phyloP scores from a whole-genome alignment of 2,113 vertebrate species.

The Proteles cristata region DNA sequence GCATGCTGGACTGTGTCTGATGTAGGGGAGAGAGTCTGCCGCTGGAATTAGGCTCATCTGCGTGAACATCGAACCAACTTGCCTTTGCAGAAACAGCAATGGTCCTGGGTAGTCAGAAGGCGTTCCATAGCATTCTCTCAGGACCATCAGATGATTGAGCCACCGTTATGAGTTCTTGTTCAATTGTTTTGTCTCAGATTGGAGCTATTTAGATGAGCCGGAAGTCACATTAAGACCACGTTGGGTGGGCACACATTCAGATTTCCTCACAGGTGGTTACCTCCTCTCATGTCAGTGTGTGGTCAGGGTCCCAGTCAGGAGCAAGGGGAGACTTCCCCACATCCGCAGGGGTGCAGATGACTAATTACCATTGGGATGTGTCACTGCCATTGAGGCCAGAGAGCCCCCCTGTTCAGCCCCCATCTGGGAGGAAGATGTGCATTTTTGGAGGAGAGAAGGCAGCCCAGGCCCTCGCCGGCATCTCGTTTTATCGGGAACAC shows the following conservation, averaged over 20 bases:
- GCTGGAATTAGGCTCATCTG: fast-evolving
- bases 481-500: no score
- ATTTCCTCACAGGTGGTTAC: fast-evolving
- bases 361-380: fast-evolving
- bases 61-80: fast-evolving
- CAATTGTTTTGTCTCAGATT: fast-evolving
- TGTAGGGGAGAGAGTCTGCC: fast-evolving
- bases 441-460: not conserved
- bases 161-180: not conserved
- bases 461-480: fast-evolving
- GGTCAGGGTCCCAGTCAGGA: not conserved
- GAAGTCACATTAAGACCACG: not conserved
- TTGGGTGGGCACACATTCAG: fast-evolving
- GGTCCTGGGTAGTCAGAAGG: no score
- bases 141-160: no score
- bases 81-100: not conserved
- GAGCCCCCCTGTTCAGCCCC: not conserved
- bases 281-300: fast-evolving
- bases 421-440: fast-evolving
- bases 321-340: not conserved
- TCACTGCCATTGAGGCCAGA: fast-evolving
- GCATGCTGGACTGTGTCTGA: fast-evolving
- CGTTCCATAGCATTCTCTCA: not conserved
- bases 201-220: fast-evolving
- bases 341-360: not conserved